Percentiles rank a stretch among this genome's conserved stretches.
These are phyloP conservation scores for Tachysurus fulvidraco DNA, from an alignment of 2,113 vertebrate species.

Conservation along the genomic window DNA sequence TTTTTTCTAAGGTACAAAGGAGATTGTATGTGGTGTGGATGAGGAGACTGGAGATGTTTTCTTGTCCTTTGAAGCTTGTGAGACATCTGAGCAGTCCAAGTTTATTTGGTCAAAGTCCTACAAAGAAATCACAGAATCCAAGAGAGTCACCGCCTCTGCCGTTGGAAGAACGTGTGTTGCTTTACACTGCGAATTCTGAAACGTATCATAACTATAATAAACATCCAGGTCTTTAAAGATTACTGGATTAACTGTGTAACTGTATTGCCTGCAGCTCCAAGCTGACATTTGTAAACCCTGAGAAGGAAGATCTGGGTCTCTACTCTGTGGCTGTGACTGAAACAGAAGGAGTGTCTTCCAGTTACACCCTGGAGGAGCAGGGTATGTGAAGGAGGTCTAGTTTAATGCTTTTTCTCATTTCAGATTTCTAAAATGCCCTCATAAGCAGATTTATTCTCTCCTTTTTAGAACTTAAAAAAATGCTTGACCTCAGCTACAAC, in stretches of 20 bases:
- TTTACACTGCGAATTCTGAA: background rate
- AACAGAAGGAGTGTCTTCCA: conserved; percentile 88
- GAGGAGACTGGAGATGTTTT: conserved; percentile 88
- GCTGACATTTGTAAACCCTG: conserved; percentile 85
- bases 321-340: conserved; percentile 90
- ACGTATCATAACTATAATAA: background rate
- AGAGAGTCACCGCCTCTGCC: conserved; percentile 71
- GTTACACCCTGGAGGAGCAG: conserved; percentile 82
- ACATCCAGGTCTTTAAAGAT: background rate
- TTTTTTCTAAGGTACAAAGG: conserved; percentile 78
- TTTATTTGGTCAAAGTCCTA: conserved; percentile 94
- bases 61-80: conserved; percentile 86
- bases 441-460: conserved; percentile 26
- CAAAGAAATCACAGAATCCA: conserved; percentile 76
- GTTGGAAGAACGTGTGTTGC: conserved; percentile 80
- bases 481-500: conserved; percentile 88
- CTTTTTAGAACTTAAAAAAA: conserved; percentile 83
- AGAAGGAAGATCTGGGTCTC: conserved; percentile 83
- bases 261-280: conserved; percentile 77
- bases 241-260: background rate
- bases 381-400: conserved; percentile 69
- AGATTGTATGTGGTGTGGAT: conserved; percentile 87
- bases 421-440: background rate
- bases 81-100: conserved; percentile 82
- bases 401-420: conserved; percentile 2